Evolutionary conservation across 2,888 invertebrate genomes (phyloP), one percentile per base, ranked within the genome.

Genomic region (Sphaeridia pumilis): DNA sequence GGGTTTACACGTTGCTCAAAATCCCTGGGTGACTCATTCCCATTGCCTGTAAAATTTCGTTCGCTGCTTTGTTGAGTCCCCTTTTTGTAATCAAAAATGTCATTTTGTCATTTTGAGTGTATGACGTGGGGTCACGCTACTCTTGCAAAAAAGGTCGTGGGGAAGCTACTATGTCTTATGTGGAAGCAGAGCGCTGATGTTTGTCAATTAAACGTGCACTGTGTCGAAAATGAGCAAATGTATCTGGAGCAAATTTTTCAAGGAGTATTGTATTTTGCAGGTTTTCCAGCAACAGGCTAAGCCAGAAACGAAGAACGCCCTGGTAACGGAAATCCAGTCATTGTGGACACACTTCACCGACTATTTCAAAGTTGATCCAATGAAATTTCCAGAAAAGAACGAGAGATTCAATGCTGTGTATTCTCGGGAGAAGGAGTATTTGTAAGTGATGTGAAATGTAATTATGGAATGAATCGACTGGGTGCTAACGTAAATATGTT

Each of bases 381-480:
- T 72, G 0, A 74, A 78, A 65, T 87, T 92, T 69, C 89, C 89
- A 0, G 79, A 81, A 57, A 78, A 82, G 66, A 79, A 79, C 51
- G 84, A 87, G 65, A 77, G 83, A 50, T 86, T 89, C 66, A 88
- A 89, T 25, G 87, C 89, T 35, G 83, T 88, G 53, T 94, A 88
- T 71, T 84, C 85, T 60, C 79, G 87, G 64, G 90, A 92, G 68
- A 88, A 87, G 70, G 87, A 90, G 72, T 93, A 92, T 72, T 76
- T 94, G 84, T 88, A 72, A 82, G 85, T 79, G 57, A 25, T 46
- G 7, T 49, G n/a, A 31, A 20, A 49, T 41, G 58, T 60, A 50
- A 49, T 53, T 27, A 25, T 56, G 54, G 14, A 55, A 54, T 57
- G 55, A 54, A 49, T 57, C 59, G 58, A 55, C 52, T 46, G 24